Conservation (phyloP, 2,888 invertebrate genomes). For the Drosophila neotestacea region DNA sequence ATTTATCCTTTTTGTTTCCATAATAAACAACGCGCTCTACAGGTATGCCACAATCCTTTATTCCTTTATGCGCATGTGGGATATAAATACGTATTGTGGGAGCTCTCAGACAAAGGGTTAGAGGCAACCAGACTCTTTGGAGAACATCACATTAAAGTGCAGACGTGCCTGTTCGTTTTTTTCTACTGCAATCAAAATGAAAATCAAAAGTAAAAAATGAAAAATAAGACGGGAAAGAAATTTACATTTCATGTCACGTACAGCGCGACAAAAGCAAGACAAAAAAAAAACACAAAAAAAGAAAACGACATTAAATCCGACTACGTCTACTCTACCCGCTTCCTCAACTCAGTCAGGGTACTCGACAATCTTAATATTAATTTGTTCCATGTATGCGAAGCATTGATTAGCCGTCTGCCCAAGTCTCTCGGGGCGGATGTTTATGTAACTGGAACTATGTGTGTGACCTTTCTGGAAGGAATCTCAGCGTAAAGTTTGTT, state of each 20-base stretch:
- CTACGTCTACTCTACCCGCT: slow-evolving; percentile 2
- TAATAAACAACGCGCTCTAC: slow-evolving; percentile 12
- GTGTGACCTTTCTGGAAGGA: slow-evolving; percentile 40
- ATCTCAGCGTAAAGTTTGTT: slow-evolving; percentile 53
- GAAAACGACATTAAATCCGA: slow-evolving; percentile 29
- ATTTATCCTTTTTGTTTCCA: neutral
- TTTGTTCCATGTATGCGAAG: slow-evolving; percentile 56
- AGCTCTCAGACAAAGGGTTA: neutral
- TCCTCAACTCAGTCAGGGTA: slow-evolving; percentile 14
- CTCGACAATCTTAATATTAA: slow-evolving; percentile 49
- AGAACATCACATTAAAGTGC: slow-evolving; percentile 46
- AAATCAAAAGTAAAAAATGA: slow-evolving; percentile 52
- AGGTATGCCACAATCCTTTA: slow-evolving; percentile 34
- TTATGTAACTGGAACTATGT: slow-evolving; percentile 38
- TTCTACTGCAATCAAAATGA: slow-evolving; percentile 49
- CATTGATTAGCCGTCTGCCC: slow-evolving; percentile 25
- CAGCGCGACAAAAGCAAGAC: slow-evolving; percentile 43
- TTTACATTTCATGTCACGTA: slow-evolving; percentile 71
- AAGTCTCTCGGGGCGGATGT: slow-evolving; percentile 35
- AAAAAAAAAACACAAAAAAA: slow-evolving; percentile 38
- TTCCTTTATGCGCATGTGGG: neutral
- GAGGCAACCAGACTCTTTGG: neutral
- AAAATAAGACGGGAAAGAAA: slow-evolving; percentile 32
- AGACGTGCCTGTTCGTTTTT: slow-evolving; percentile 58
- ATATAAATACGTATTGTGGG: slow-evolving; percentile 1